phyloP scores from a whole-genome alignment of 2,113 vertebrate species.

The Plecturocebus donacophilus region DNA sequence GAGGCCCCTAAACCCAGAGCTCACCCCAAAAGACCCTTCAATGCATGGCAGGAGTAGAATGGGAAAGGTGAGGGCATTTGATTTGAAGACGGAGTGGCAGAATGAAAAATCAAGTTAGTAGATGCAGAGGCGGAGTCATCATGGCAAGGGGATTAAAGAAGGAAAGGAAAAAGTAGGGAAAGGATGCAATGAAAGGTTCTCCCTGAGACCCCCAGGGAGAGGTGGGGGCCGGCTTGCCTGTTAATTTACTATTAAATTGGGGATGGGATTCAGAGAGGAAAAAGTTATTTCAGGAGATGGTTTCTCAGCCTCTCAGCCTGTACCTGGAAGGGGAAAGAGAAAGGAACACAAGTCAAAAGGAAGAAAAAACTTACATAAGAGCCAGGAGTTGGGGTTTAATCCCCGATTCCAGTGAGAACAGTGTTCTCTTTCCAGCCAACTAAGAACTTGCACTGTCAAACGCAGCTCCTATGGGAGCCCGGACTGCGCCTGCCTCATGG shows the following conservation, averaged over 20 bases:
- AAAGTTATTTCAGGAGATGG: conserved; percentile 80
- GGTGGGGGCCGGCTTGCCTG: conserved; percentile 70
- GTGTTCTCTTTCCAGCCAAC: background rate
- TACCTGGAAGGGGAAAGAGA: conserved; percentile 78
- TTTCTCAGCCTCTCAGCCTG: conserved; percentile 84
- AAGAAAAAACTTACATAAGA: background rate
- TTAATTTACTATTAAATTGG: conserved; percentile 86
- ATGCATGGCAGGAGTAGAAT: background rate
- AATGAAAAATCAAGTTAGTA: conserved; percentile 68
- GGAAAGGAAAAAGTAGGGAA: conserved; percentile 60
- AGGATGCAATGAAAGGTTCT: conserved; percentile 76
- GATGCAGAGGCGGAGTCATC: background rate
- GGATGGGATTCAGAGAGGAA: conserved; percentile 74
- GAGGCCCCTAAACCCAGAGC: conserved; percentile 38
- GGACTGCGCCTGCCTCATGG: background rate
- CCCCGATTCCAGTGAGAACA: background rate
- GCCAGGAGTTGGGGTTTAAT: background rate
- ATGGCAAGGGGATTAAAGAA: background rate
- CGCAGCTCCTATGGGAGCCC: background rate
- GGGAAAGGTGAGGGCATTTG: background rate
- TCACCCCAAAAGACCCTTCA: conserved; percentile 3
- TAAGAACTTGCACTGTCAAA: background rate
- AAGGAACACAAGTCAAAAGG: conserved; percentile 38
- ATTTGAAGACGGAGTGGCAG: conserved; percentile 56
- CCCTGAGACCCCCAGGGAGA: conserved; percentile 81